A percentile compares a stretch with the other conserved stretches of the same genome.
Conservation (phyloP, 2,113 vertebrate species). For the Poeciliopsis turrubarensis region DNA sequence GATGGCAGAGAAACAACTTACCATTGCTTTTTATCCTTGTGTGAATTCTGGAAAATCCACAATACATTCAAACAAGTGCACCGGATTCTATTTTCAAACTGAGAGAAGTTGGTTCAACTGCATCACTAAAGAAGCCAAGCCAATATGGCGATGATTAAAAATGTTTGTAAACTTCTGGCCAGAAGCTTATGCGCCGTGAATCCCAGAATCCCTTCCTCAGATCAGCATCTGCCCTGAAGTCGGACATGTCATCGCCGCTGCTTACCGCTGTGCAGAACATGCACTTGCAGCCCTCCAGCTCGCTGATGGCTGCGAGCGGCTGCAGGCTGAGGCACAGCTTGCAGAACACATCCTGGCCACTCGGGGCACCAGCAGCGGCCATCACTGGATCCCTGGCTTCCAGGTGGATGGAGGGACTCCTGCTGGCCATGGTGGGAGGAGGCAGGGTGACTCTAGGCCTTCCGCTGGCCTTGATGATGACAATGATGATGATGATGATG, state of each 20-base stretch:
- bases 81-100: too few relatives aligned
- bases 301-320: constrained; percentile 82
- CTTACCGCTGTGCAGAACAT: constrained; percentile 90
- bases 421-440: constrained; percentile 73
- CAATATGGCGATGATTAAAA: not conserved
- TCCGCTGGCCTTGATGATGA: constrained; percentile 36
- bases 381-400: constrained; percentile 41
- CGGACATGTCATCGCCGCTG: not conserved
- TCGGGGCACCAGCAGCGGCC: constrained; percentile 4
- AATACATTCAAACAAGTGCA: too few relatives aligned
- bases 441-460: constrained; percentile 42
- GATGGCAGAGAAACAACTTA: too few relatives aligned
- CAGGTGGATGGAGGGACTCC: constrained; percentile 66
- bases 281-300: constrained; percentile 88
- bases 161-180: not conserved
- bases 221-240: not conserved
- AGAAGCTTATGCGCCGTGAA: too few relatives aligned
- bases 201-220: not conserved
- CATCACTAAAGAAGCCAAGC: not conserved
- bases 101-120: not conserved
- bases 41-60: too few relatives aligned
- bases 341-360: constrained; percentile 82
- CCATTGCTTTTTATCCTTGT: too few relatives aligned
- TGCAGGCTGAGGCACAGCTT: constrained; percentile 92
- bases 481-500: constrained; percentile 1